phyloP scores from a whole-genome alignment of 92 coral and sea anemone species.

The Heliopora coerulea region DNA sequence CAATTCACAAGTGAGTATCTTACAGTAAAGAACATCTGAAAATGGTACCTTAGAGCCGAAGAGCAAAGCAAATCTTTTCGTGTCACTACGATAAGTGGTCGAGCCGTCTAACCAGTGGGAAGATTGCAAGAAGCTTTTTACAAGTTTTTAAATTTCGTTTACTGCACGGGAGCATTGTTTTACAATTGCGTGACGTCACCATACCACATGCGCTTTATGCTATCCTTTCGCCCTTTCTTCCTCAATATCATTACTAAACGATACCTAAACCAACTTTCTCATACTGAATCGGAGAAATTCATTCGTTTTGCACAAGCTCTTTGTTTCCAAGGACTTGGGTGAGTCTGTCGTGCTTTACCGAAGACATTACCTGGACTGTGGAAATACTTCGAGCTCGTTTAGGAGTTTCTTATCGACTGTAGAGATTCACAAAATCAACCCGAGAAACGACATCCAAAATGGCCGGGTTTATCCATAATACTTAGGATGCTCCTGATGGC shows the following conservation, averaged over 20 bases:
- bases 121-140: background rate
- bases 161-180: slow-evolving; percentile 93
- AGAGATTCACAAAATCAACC: slow-evolving; percentile 84
- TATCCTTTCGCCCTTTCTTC: slow-evolving; percentile 99
- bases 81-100: too few species aligned
- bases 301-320: slow-evolving; percentile 67
- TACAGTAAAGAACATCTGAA: too few species aligned
- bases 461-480: slow-evolving; percentile 96
- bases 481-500: slow-evolving; percentile 17
- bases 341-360: slow-evolving; percentile 25
- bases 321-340: slow-evolving; percentile 52
- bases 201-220: slow-evolving; percentile 99
- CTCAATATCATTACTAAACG: slow-evolving; percentile 99
- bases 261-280: slow-evolving; percentile 97
- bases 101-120: background rate
- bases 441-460: slow-evolving; percentile 99
- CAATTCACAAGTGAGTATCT: too few species aligned
- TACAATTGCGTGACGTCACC: slow-evolving; percentile 99
- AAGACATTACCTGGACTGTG: slow-evolving; percentile 80
- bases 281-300: slow-evolving; percentile 76
- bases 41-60: too few species aligned
- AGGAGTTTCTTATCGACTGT: slow-evolving; percentile 93
- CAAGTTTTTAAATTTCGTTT: slow-evolving; percentile 28
- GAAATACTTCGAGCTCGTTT: slow-evolving; percentile 94
- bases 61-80: too few species aligned